Conservation (phyloP, 2,888 invertebrate species). For the Sturmia bella region DNA sequence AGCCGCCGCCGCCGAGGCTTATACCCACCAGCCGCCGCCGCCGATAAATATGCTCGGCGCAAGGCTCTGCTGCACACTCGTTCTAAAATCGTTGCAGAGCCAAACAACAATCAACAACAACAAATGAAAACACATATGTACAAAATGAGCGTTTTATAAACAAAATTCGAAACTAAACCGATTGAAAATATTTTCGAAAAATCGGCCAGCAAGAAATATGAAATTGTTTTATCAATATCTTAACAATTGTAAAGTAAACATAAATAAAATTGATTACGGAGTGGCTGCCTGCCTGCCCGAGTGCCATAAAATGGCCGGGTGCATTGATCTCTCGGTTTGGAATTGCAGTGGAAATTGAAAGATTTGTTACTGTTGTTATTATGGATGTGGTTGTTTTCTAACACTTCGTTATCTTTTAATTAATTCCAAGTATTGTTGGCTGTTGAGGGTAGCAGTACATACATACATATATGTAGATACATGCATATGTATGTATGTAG, state of each 20-base stretch:
- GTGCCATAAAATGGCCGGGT: constrained; percentile 24
- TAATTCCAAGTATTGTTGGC: constrained; percentile 5
- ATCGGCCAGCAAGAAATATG: constrained; percentile 23
- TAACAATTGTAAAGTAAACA: constrained; percentile 55
- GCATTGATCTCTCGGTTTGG: constrained; percentile 52
- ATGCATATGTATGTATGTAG: background rate
- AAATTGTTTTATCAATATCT: constrained; percentile 39
- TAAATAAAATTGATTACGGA: constrained; percentile 47
- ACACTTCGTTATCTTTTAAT: constrained; percentile 29
- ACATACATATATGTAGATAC: background rate
- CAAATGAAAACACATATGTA: too few species aligned
- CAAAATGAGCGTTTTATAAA: constrained; percentile 28
- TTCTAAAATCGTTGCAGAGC: constrained; percentile 50
- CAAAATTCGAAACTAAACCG: constrained; percentile 12
- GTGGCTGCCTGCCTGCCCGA: background rate
- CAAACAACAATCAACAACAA: constrained; percentile 9
- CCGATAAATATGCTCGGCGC: too few species aligned
- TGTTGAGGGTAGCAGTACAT: constrained; percentile 7
- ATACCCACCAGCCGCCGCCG: too few species aligned
- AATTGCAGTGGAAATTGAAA: constrained; percentile 8
- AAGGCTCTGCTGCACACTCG: too few species aligned
- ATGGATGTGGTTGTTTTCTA: constrained; percentile 4
- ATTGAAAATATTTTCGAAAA: constrained; percentile 9
- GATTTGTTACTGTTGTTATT: background rate
- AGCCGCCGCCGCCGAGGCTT: too few species aligned